Conservation (phyloP, 2,797 vertebrate species). For the Synaphobranchus kaupii region DNA sequence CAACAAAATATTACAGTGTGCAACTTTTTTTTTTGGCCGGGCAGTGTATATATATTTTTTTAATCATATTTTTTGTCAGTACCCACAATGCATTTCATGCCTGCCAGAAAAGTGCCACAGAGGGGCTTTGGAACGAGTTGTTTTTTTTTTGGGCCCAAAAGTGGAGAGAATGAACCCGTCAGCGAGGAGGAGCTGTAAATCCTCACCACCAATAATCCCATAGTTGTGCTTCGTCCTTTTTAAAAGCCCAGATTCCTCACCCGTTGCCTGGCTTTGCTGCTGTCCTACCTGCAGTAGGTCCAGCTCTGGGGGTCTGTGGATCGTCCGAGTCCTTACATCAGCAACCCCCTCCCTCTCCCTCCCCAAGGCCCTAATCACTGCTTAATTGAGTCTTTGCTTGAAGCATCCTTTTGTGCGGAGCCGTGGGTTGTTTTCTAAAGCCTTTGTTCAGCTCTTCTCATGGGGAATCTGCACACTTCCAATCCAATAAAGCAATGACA, state of each 20-base stretch:
- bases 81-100: no score
- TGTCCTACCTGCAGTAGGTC: not conserved
- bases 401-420: not conserved
- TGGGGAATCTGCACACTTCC: not conserved
- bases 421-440: not conserved
- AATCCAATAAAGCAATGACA: not conserved
- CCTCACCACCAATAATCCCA: not conserved
- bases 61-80: no score
- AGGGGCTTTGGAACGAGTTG: not conserved
- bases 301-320: no score
- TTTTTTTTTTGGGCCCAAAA: not conserved
- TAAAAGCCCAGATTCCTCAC: not conserved
- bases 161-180: not conserved
- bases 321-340: no score
- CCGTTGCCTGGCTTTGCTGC: not conserved
- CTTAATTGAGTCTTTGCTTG: not conserved
- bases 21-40: no score
- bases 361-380: not conserved
- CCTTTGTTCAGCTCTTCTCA: not conserved
- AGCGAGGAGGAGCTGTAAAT: not conserved
- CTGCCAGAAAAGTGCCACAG: not conserved
- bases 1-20: no score
- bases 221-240: not conserved
- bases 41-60: no score
- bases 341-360: no score